Evolutionary conservation across 2,113 vertebrate genomes (phyloP), one percentile per base, ranked within the genome.

Genomic region (Dicrurus megarhynchus): DNA sequence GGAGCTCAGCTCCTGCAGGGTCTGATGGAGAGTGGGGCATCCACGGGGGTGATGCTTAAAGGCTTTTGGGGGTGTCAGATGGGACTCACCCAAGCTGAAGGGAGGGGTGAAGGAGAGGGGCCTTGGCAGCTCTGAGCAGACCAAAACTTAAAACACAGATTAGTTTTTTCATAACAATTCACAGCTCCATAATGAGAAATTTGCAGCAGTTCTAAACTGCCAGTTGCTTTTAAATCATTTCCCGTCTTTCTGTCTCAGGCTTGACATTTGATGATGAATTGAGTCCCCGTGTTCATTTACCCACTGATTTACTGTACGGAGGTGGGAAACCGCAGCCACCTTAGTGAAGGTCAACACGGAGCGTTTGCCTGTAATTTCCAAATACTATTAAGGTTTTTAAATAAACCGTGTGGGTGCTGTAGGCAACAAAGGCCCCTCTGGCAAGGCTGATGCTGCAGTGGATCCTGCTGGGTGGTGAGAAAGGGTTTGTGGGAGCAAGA

Each of bases 251-350:
- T 28, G 24, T 78, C 75, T 70, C 75, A 56, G 56, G 16, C 65
- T 70, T 92, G 91, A 78, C 80, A 84, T 88, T 74, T 94, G 87
- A 24, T 84, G 91, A 81, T 60, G 69, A 69, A 74, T 32, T 56
- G 80, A 84, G 84, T 83, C 80, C 90, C 84, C 44, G 59, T 89
- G 59, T 57, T 94, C 81, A 20, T 89, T 94, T 84, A 65, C 77
- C 56, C 24, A 65, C 52, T 87, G 89, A 89, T 91, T 87, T 77
- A 49, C 70, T 49, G 64, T 59, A 20, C n/a, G 2, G 81, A 57
- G 52, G 73, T 33, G 77, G 80, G 81, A 57, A 77, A 68, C 87
- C 3, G 14, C 15, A 6, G 24, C 64, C 81, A 57, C 74, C 73
- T 28, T 14, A 23, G 56, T 37, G 84, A 95, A 95, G 64, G 87